phyloP scores from a whole-genome alignment of 2,113 vertebrate genomes.

The Ramphastos sulfuratus region DNA sequence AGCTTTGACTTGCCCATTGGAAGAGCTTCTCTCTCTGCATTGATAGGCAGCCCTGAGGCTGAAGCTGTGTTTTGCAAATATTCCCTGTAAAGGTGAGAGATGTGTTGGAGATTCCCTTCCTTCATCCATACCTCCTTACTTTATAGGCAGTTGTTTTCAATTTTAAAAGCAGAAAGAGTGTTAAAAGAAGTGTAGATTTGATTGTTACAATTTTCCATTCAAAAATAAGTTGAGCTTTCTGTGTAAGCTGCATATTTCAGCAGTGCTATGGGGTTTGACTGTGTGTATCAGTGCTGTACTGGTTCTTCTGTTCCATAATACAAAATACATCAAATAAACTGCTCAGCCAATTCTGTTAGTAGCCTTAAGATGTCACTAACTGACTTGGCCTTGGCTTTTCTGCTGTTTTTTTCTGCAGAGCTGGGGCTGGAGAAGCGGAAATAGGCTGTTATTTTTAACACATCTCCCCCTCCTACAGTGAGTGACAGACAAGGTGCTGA shows the following conservation, averaged over 20 bases:
- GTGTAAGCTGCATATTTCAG: accelerated
- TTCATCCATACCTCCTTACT: background rate
- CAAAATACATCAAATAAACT: background rate
- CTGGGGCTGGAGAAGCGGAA: conserved; percentile 43
- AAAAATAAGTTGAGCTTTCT: background rate
- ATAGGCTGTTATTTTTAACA: conserved; percentile 47
- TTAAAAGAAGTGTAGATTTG: background rate
- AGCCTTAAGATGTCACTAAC: conserved; percentile 76
- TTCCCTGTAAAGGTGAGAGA: background rate
- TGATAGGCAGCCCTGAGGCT: accelerated
- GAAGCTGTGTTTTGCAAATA: background rate
- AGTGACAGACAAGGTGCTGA: conserved; percentile 59
- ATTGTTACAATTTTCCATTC: background rate
- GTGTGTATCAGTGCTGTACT: background rate
- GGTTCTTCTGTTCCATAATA: background rate
- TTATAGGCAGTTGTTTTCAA: background rate
- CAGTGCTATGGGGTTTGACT: background rate
- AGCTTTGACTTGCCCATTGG: background rate
- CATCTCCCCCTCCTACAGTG: conserved; percentile 58
- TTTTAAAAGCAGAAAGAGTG: background rate
- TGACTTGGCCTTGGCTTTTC: conserved; percentile 23
- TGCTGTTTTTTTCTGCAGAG: background rate
- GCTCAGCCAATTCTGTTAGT: conserved; percentile 53
- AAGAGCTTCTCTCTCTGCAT: background rate
- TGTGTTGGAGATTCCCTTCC: background rate